Conservation (phyloP, 92 coral and sea anemone genomes). For the Zoanthus sociatus region DNA sequence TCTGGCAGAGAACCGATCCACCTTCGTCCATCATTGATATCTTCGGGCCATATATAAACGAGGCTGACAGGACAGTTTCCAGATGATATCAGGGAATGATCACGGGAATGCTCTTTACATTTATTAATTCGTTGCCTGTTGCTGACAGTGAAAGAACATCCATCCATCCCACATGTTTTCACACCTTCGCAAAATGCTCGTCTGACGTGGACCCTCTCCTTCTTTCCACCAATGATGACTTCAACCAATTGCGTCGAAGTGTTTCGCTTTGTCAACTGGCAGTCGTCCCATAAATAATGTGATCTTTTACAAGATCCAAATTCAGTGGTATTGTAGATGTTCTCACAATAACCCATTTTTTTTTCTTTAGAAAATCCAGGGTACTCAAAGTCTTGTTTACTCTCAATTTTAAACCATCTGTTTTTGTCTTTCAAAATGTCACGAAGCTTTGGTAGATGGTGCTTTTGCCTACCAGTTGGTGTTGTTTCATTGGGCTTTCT, state of each 20-base stretch:
- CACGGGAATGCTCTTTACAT: slow-evolving; percentile 4
- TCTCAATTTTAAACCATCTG: slow-evolving; percentile 32
- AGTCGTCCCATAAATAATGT: slow-evolving; percentile 32
- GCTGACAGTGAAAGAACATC: not conserved
- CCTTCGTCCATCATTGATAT: slow-evolving; percentile 33
- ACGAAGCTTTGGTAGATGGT: slow-evolving; percentile 48
- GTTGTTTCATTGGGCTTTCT: slow-evolving; percentile 6
- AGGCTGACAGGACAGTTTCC: not conserved
- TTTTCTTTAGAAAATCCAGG: slow-evolving; percentile 8
- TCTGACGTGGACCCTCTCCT: not conserved
- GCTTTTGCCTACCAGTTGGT: slow-evolving; percentile 20
- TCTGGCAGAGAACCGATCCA: slow-evolving; percentile 56
- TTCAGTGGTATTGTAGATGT: not conserved
- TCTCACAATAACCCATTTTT: not conserved
- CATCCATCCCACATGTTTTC: not conserved
- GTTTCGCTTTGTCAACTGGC: slow-evolving; percentile 12
- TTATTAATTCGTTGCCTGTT: slow-evolving; percentile 7
- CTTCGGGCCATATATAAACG: not conserved
- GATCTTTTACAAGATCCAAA: slow-evolving; percentile 1
- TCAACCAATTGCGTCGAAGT: slow-evolving; percentile 9
- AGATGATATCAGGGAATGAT: not conserved
- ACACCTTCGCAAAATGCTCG: not conserved
- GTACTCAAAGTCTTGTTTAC: slow-evolving; percentile 46
- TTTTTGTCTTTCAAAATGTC: slow-evolving; percentile 26
- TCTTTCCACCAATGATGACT: slow-evolving; percentile 1